Percentiles rank a stretch among this genome's conserved stretches.
Conservation (phyloP, 1,140 invertebrate genomes). For the Physella acuta region DNA sequence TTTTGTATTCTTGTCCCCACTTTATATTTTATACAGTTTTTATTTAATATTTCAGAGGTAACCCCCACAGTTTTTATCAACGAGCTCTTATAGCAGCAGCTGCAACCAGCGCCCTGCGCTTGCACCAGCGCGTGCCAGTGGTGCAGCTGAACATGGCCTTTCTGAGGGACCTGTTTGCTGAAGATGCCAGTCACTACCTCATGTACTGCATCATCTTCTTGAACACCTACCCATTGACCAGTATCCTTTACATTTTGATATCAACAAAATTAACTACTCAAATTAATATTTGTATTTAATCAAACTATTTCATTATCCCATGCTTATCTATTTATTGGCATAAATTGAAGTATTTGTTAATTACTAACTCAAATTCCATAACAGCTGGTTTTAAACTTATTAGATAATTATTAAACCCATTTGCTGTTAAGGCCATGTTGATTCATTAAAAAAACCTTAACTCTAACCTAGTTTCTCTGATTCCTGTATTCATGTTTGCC, state of each 20-base stretch:
- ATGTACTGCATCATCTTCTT: slow-evolving; percentile 92
- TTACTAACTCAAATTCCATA: too few relatives aligned
- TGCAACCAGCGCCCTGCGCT: slow-evolving; percentile 85
- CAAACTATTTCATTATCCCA: too few relatives aligned
- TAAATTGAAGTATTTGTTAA: too few relatives aligned
- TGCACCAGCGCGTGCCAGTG: slow-evolving; percentile 86
- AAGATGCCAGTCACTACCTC: slow-evolving; percentile 96
- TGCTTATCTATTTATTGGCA: too few relatives aligned
- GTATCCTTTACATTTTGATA: too few relatives aligned
- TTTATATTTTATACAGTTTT: neutral
- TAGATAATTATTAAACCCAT: too few relatives aligned
- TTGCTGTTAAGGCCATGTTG: too few relatives aligned
- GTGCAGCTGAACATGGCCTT: slow-evolving; percentile 82
- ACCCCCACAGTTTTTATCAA: slow-evolving; percentile 82
- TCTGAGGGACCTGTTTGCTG: slow-evolving; percentile 74
- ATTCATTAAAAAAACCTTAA: too few relatives aligned
- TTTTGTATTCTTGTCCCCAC: neutral
- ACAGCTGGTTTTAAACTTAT: too few relatives aligned
- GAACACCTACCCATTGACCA: slow-evolving; percentile 80
- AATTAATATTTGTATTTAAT: too few relatives aligned
- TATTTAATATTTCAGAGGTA: slow-evolving; percentile 63
- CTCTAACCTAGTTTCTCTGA: slow-evolving; percentile 76
- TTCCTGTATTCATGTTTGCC: slow-evolving; percentile 87
- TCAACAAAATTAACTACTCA: too few relatives aligned
- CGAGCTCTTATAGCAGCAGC: slow-evolving; percentile 88